A percentile compares a stretch with the other conserved stretches of the same genome.
These are phyloP conservation scores for Cryptotis parvus DNA, from an alignment of 2,113 vertebrate genomes.

Conservation along the genomic window DNA sequence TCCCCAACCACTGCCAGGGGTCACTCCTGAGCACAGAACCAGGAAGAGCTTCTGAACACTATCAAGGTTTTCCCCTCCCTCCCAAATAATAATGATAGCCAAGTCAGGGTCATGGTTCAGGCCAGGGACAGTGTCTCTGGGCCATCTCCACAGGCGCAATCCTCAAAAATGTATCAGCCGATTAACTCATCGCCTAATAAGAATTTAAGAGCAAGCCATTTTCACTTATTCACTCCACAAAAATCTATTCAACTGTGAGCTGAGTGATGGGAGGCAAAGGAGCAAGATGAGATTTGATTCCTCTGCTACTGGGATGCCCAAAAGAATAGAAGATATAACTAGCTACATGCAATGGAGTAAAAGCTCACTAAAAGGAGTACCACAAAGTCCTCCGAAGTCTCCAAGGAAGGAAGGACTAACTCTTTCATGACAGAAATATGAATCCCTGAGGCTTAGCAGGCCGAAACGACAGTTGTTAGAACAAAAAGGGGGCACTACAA, in stretches of 20 bases:
- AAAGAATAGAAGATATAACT: background rate
- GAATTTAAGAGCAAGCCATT: background rate
- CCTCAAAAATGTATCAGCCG: background rate
- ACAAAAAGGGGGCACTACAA: background rate
- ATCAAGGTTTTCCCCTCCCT: too few species aligned
- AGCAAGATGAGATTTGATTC: background rate
- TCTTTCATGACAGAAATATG: background rate
- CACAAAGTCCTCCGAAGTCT: background rate
- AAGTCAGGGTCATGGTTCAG: too few species aligned
- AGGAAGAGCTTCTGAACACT: too few species aligned
- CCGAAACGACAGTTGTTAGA: conserved; percentile 23
- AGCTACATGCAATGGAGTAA: background rate
- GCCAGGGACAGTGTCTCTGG: background rate
- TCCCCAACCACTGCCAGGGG: too few species aligned
- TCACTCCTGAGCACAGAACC: too few species aligned
- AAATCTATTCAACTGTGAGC: background rate
- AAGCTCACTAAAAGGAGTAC: background rate
- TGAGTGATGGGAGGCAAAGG: background rate
- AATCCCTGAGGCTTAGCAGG: conserved; percentile 33
- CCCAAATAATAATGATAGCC: too few species aligned
- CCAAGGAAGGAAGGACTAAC: conserved; percentile 46
- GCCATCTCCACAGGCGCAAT: too few species aligned
- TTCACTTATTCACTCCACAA: background rate
- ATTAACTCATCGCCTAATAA: background rate
- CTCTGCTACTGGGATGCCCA: background rate